A percentile compares a stretch with the other conserved stretches of the same genome.
Evolutionary conservation across 1,140 invertebrate species (phyloP).

Genomic region (Oreohelix idahoensis): DNA sequence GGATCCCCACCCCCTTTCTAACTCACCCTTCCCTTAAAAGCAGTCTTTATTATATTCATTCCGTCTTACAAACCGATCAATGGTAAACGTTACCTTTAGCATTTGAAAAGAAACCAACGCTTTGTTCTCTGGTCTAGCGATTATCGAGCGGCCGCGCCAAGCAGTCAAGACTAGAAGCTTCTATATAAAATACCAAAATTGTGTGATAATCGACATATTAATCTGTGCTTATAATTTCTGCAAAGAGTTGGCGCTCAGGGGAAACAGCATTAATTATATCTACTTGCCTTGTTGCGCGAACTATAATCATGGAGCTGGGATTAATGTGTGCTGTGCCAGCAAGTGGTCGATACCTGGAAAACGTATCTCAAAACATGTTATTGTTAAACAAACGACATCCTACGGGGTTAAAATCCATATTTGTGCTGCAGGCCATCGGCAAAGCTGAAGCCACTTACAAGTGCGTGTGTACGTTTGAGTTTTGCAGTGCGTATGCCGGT

Average conservation of each 20-base stretch:
- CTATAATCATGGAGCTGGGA: not conserved
- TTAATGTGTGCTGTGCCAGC: not conserved
- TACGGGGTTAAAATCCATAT: no score
- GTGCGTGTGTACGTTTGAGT: no score
- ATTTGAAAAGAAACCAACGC: not conserved
- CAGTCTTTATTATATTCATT: not conserved
- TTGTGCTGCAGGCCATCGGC: no score
- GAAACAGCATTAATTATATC: slow-evolving; percentile 18
- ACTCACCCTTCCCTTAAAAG: not conserved
- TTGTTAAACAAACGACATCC: no score
- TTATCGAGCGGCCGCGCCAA: not conserved
- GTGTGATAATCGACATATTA: not conserved
- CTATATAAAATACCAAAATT: not conserved
- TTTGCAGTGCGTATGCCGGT: no score
- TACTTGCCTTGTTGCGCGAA: not conserved
- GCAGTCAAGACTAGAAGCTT: not conserved
- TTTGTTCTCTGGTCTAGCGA: not conserved
- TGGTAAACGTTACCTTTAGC: not conserved
- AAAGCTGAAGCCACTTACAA: no score
- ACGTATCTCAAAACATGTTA: not conserved
- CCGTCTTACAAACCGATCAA: slow-evolving; percentile 12
- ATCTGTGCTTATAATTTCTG: not conserved
- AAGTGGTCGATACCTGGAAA: not conserved
- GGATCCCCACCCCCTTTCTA: no score
- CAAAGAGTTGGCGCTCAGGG: not conserved